Evolutionary conservation across 2,888 invertebrate species (phyloP).

Genomic region (Cephus pulcher): DNA sequence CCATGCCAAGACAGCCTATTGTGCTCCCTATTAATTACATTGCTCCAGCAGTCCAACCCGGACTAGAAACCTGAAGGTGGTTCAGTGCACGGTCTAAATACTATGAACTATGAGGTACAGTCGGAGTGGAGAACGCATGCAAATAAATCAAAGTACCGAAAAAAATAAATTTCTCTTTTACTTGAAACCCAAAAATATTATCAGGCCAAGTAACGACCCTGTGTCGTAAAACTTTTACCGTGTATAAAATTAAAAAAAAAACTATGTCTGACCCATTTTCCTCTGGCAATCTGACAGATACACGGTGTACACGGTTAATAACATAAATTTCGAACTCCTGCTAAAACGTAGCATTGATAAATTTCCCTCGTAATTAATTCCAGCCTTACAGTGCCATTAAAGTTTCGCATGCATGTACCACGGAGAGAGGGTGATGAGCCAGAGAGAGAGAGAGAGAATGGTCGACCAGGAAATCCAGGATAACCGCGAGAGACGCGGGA

Average conservation of each 20-base stretch:
- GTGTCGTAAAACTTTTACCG: neutral
- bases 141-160: neutral
- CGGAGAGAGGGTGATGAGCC: constrained; percentile 19
- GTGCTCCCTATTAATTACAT: constrained; percentile 61
- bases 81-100: constrained; percentile 47
- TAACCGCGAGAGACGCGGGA: neutral
- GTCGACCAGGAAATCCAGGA: neutral
- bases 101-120: constrained; percentile 43
- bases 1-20: constrained; percentile 54
- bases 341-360: neutral
- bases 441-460: constrained; percentile 12
- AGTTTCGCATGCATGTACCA: constrained; percentile 14
- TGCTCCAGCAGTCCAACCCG: constrained; percentile 42
- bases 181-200: neutral
- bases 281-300: neutral
- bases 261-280: neutral
- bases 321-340: neutral
- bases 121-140: constrained; percentile 27
- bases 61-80: constrained; percentile 28
- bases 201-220: neutral
- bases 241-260: neutral
- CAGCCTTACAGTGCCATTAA: neutral
- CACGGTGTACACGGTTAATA: neutral
- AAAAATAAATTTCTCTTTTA: neutral
- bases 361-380: neutral